Base-by-base conservation (phyloP, 2,113 vertebrate genomes). In the Leptobrachium ailaonicum region DNA sequence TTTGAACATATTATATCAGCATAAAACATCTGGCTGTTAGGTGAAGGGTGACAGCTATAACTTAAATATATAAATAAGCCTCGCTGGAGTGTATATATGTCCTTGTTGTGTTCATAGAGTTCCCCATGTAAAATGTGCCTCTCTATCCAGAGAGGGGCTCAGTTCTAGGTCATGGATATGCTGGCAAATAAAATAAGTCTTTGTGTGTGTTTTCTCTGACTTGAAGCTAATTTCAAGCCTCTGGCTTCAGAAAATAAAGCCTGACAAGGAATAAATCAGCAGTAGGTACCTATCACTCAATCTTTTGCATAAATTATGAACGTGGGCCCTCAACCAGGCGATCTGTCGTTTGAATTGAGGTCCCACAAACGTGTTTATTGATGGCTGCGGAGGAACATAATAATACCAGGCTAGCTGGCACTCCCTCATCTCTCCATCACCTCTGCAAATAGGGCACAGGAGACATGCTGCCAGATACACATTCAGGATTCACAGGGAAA, bases 221-320 rank as follows among this genome's bases (percentile, higher is more conserved):
- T 81, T 72, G 58, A 75, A 81, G 64, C 79, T 81, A 66, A 81
- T 81, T 81, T 69, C 64, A 68, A 56, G 64, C 63, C 79, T 80
- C 78, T 69, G 73, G 71, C 79, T 56, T 72, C 44, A 69, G 66
- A 40, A 81, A 81, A 75, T 66, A 80, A 20, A 80, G 45, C 2
- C 64, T 81, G 79, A 63, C 71, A 74, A 62, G 60, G 41, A 62
- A 75, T 75, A 81, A 75, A 81, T 75, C 79, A 81, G 71, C 32
- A 50, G 3, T 67, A 60, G 71, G 71, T 45, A 50, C 62, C 71
- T 73, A 80, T 80, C 71, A 67, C 76, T 78, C 76, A 78, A 78
- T 78, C 76, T 71, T 32, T 69, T 81, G 72, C 72, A 81, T 74
- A 81, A 68, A 81, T 81, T 74, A 75, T 69, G 79, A 75, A 81